Conservation (phyloP, 2,797 vertebrate species). For the Argentina silus region DNA sequence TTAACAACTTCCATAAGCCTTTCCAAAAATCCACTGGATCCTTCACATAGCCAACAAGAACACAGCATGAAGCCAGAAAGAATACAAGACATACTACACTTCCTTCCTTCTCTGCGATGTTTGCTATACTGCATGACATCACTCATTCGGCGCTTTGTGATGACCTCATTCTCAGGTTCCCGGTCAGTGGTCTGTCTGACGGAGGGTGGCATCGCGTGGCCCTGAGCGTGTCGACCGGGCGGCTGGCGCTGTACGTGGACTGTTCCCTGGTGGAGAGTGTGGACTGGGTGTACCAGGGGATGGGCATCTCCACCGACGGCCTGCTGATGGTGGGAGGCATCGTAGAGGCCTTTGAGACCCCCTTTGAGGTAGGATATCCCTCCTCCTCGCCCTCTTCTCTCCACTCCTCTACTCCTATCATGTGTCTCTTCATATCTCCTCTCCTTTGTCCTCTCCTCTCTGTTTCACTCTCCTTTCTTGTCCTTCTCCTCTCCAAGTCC, state of each 20-base stretch:
- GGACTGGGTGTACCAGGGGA: conserved; percentile 81
- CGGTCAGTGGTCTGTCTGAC: conserved; percentile 78
- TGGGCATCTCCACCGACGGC: conserved; percentile 79
- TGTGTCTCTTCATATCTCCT: conserved; percentile 9
- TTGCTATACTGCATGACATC: not conserved
- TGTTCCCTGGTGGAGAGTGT: conserved; percentile 85
- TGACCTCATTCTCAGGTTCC: conserved; percentile 76
- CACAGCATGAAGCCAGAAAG: not conserved
- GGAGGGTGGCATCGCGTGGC: conserved; percentile 85
- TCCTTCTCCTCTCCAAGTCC: not conserved
- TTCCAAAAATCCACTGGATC: not conserved
- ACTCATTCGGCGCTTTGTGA: conserved; percentile 2
- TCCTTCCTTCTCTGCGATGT: not conserved
- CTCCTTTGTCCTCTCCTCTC: conserved; percentile 13
- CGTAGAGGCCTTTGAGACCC: conserved; percentile 81
- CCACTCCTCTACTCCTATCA: conserved; percentile 2
- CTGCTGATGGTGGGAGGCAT: conserved; percentile 85
- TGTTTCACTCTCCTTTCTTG: no score
- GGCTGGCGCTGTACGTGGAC: conserved; percentile 83
- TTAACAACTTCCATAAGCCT: not conserved
- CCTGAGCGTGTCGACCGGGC: conserved; percentile 78
- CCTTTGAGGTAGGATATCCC: conserved; percentile 81
- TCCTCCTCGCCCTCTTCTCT: not conserved
- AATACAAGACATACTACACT: no score
- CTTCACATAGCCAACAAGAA: not conserved